Evolutionary conservation across 2,888 invertebrate species (phyloP).

Genomic region (Metallyticus violacea): DNA sequence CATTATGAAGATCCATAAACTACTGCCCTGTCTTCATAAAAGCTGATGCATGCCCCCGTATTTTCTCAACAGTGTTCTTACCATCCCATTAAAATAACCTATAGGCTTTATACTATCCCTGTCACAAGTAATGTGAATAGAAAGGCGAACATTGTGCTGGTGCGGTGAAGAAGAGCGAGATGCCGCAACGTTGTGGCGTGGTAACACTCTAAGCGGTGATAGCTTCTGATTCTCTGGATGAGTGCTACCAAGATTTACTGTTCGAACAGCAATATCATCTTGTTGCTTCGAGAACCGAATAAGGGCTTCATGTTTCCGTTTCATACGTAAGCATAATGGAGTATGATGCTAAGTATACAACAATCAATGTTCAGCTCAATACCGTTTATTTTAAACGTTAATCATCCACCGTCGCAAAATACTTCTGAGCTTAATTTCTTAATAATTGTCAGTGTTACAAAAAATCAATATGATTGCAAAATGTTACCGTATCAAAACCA

Average conservation of each 20-base stretch:
- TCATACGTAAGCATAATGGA: no score
- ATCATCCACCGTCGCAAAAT: no score
- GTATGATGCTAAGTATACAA: no score
- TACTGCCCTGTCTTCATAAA: slow-evolving; percentile 29
- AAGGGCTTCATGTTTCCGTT: not conserved
- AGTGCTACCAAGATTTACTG: not conserved
- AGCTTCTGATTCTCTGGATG: not conserved
- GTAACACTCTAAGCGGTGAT: not conserved
- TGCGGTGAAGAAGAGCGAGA: not conserved
- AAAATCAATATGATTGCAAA: no score
- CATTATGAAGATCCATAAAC: slow-evolving; percentile 30
- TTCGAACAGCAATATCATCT: not conserved
- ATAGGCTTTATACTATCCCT: slow-evolving; percentile 24
- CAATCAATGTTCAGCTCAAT: no score
- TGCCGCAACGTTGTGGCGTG: not conserved
- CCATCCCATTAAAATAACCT: slow-evolving; percentile 30
- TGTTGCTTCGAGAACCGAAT: not conserved
- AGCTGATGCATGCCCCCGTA: slow-evolving; percentile 29
- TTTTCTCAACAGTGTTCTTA: slow-evolving; percentile 25
- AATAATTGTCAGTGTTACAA: no score
- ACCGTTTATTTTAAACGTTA: no score
- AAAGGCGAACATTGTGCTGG: not conserved
- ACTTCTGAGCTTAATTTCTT: no score
- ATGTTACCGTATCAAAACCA: no score
- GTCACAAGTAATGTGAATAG: slow-evolving; percentile 14